Base-by-base conservation (phyloP, 2,888 invertebrate genomes). In the Lagria hirta region DNA sequence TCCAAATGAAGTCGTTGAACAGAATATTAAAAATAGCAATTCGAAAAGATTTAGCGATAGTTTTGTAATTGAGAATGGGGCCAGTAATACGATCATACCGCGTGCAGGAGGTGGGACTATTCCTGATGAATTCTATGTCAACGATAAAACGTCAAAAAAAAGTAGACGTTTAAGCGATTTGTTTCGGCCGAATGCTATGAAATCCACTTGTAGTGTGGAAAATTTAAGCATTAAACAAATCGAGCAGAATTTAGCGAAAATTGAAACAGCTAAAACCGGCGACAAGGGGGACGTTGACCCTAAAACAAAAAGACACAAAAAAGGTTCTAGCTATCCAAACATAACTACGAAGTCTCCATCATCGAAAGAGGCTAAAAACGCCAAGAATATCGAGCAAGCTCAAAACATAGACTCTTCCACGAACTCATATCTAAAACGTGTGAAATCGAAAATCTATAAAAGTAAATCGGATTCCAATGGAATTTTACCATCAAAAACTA, bases 381-480 rank as follows among this genome's bases (percentile, higher is more conserved):
- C 48, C 17, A 48, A 43, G 28, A 50, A 49, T 23, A 42, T 47
- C 7, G 47, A 48, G 22, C 48, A 41, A 29, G 38, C 23, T 16
- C 40, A 44, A 8, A 45, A 47, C 12, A 47, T 45, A 29, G 44
- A 43, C 4, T 29, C 33, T 2, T 27, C 32, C 6, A 33, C 10
- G 4, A 49, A 57, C 45, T 71, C 71, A 1, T 71, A 71, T 43
- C 53, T 72, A 26, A 71, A 71, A 52, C 57, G 71, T 1, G 72
- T 72, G 5, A 68, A 66, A 46, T 71, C 71, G 10, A 70, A 66
- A 47, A 72, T 72, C 37, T 72, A 71, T 54, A 71, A 70, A 48
- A 59, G 56, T 16, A 63, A 42, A 29, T 51, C 57, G 16, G 60
- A 69, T 51, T 64, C 64, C 50, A 66, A 67, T 49, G 54, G 49